Base-by-base conservation (phyloP, 1,140 invertebrate genomes). In the Drosophila nikananu region DNA sequence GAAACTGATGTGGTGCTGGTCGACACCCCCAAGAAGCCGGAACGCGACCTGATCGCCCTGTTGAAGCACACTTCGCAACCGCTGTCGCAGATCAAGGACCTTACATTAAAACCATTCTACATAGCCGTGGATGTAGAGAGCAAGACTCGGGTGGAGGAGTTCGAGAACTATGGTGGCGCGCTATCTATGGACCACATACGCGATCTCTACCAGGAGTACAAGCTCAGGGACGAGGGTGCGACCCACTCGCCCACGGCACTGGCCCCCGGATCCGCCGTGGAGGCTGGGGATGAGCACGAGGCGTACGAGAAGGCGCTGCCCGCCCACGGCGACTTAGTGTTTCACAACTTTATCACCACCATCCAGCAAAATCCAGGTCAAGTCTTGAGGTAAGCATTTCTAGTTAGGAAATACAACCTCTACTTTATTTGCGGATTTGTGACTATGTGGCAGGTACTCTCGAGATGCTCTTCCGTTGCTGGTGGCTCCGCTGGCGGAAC, bases 291-390 rank as follows among this genome's bases (percentile, higher is more conserved):
- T 8, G 93, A 93, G 7, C 71, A 87, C 27, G 96, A 97, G 87
- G 94, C 95, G 30, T 98, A 98, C 91, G 97, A 98, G 77, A 97
- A 97, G 81, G 94, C 94, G 10, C 83, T 95, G 41, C 96, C 97
- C 0, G 94, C 95, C 10, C 97, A 98, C 92, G 97, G 97, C 2
- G 97, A 98, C 91, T 94, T 95, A 73, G 94, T 96, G 91, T 97
- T 97, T 84, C 96, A 98, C 92, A 95, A 96, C 71, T 98, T 98
- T 81, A 80, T 96, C 2, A 95, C 95, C 32, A 95, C 95, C 62
- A 94, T 98, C 46, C 95, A 96, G 54, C 92, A 94, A n/a, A 96
- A 96, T 94, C 96, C 97, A 30, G 95, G 96, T 32, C 97, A 98
- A 91, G 94, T 97, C 76, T 92, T 98, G 46, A 96, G 97, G 97